phyloP scores from a whole-genome alignment of 2,888 invertebrate genomes.

The Apamea monoglypha region DNA sequence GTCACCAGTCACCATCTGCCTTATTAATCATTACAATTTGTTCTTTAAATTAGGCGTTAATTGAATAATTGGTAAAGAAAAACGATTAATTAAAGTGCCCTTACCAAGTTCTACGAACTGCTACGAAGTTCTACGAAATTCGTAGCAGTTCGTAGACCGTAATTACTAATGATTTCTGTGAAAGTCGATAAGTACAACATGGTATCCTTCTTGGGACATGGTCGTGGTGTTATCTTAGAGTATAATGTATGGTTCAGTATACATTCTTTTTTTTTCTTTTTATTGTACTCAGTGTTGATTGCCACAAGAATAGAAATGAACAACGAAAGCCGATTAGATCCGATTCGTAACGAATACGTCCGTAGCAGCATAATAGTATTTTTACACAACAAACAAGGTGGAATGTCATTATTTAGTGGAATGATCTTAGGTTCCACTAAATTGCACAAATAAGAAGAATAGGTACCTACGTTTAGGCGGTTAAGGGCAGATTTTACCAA shows the following conservation, averaged over 20 bases:
- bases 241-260: not conserved
- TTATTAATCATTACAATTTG: conserved; percentile 3
- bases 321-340: conserved; percentile 16
- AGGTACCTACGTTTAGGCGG: not conserved
- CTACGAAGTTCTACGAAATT: conserved; percentile 62
- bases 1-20: not conserved
- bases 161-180: conserved; percentile 37
- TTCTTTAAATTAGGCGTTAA: conserved; percentile 14
- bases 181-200: conserved; percentile 27
- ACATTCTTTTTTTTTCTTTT: not conserved
- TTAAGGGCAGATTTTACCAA: no score
- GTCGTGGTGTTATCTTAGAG: not conserved
- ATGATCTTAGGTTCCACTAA: not conserved
- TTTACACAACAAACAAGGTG: not conserved
- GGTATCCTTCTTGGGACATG: not conserved
- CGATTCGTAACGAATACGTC: conserved; percentile 11
- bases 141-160: conserved; percentile 60
- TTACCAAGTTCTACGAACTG: conserved; percentile 40
- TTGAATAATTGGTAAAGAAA: conserved; percentile 7
- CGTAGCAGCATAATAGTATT: not conserved
- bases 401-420: not conserved
- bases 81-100: conserved; percentile 20
- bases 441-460: no score
- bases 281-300: conserved; percentile 7
- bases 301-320: conserved; percentile 7